phyloP scores from a whole-genome alignment of 2,113 vertebrate genomes.

The Hydrochoerus hydrochaeris region DNA sequence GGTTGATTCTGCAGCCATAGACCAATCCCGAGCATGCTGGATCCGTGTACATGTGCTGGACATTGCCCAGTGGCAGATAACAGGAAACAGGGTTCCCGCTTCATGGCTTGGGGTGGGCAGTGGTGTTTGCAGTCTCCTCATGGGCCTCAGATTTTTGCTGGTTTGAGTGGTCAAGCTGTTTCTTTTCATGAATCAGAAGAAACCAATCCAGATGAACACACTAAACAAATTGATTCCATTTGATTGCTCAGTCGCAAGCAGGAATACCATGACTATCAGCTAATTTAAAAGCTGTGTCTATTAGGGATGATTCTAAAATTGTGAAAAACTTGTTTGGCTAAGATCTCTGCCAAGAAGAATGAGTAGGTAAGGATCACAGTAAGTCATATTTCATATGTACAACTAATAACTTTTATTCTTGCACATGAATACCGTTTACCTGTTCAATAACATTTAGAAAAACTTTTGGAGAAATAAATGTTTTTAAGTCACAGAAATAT shows the following conservation, averaged over 20 bases:
- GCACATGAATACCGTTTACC: neutral
- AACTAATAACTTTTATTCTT: neutral
- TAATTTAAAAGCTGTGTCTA: neutral
- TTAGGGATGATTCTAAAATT: neutral
- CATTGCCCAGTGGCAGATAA: neutral
- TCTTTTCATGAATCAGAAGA: neutral
- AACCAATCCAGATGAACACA: neutral
- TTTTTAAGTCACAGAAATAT: neutral
- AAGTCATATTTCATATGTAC: neutral
- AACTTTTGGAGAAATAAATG: neutral
- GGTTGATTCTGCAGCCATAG: neutral
- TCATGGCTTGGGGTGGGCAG: no score
- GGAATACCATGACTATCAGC: neutral
- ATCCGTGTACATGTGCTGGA: rapidly evolving
- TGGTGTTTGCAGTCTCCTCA: neutral
- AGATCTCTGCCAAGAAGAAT: neutral
- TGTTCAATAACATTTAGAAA: neutral
- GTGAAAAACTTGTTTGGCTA: neutral
- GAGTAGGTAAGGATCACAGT: neutral
- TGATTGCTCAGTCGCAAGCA: neutral
- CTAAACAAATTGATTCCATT: neutral
- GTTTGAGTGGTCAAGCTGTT: neutral
- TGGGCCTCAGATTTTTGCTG: neutral
- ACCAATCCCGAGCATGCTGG: neutral
- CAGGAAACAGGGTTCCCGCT: neutral